Conservation (phyloP, 2,797 vertebrate species). For the Lemur catta region DNA sequence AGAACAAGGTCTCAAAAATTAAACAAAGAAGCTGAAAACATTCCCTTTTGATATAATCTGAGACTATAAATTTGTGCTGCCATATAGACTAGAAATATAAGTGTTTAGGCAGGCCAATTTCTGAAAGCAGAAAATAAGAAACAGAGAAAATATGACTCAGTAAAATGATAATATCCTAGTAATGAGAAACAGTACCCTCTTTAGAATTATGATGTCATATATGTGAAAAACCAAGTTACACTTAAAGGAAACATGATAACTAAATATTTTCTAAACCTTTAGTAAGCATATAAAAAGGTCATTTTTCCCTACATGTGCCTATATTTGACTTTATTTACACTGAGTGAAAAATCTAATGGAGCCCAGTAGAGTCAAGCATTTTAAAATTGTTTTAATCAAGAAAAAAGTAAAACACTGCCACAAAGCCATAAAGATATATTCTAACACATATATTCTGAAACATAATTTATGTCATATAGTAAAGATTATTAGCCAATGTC, state of each 20-base stretch:
- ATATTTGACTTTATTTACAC: constrained; percentile 53
- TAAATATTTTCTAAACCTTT: constrained; percentile 57
- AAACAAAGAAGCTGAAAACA: constrained; percentile 55
- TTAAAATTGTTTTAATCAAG: constrained; percentile 29
- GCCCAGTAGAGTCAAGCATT: background rate
- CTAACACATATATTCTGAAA: background rate
- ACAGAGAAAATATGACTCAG: constrained; percentile 31
- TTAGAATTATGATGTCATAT: constrained; percentile 58
- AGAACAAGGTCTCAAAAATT: constrained; percentile 57
- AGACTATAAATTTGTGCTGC: constrained; percentile 45
- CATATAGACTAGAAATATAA: constrained; percentile 56
- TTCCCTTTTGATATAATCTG: constrained; percentile 53
- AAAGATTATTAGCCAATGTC: background rate
- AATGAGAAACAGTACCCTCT: constrained; percentile 45
- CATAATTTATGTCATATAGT: background rate
- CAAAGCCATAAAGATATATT: constrained; percentile 11
- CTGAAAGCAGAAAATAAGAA: constrained; percentile 35
- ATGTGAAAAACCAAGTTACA: constrained; percentile 60
- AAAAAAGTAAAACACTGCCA: background rate
- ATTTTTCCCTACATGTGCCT: constrained; percentile 30
- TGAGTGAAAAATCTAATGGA: constrained; percentile 29
- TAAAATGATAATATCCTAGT: constrained; percentile 54
- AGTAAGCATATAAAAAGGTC: constrained; percentile 47
- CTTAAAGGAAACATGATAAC: background rate
- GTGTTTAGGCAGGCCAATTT: constrained; percentile 62